Conservation (phyloP, 2,888 invertebrate genomes). For the Caenorhabditis drosophilae region DNA sequence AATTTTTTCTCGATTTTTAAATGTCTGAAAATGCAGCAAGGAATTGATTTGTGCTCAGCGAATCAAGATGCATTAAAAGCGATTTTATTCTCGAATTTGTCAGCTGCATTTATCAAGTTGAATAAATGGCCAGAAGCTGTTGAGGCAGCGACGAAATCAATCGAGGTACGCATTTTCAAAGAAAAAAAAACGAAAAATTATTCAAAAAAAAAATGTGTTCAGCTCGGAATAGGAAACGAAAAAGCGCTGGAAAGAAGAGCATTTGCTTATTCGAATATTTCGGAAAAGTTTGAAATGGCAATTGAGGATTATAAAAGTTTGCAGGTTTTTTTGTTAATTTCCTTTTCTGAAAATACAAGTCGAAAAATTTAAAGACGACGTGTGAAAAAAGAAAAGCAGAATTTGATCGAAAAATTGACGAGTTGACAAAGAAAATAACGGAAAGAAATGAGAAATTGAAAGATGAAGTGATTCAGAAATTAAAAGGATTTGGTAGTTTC, state of each 20-base stretch:
- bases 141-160: conserved; percentile 37
- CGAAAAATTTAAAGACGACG: neutral
- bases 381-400: conserved; percentile 9
- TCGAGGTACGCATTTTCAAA: conserved; percentile 23
- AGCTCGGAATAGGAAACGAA: conserved; percentile 34
- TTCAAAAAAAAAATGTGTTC: conserved; percentile 1
- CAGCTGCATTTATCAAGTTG: conserved; percentile 51
- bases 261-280: conserved; percentile 38
- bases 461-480: conserved; percentile 57
- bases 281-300: conserved; percentile 40
- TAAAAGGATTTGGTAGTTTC: conserved; percentile 55
- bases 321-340: conserved; percentile 11
- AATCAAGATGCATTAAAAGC: conserved; percentile 7
- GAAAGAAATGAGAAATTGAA: conserved; percentile 55
- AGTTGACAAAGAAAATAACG: conserved; percentile 27
- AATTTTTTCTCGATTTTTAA: neutral
- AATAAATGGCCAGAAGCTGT: conserved; percentile 47
- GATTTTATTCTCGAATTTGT: conserved; percentile 44
- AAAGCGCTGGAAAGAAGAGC: conserved; percentile 49
- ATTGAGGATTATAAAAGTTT: conserved; percentile 49
- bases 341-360: conserved; percentile 4
- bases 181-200: neutral
- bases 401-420: conserved; percentile 25
- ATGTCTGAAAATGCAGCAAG: conserved; percentile 19
- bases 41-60: conserved; percentile 22